Percentiles rank a stretch among this genome's conserved stretches.
These are phyloP conservation scores for Microctonus brassicae DNA, from an alignment of 2,888 invertebrate species.

Conservation along the genomic window DNA sequence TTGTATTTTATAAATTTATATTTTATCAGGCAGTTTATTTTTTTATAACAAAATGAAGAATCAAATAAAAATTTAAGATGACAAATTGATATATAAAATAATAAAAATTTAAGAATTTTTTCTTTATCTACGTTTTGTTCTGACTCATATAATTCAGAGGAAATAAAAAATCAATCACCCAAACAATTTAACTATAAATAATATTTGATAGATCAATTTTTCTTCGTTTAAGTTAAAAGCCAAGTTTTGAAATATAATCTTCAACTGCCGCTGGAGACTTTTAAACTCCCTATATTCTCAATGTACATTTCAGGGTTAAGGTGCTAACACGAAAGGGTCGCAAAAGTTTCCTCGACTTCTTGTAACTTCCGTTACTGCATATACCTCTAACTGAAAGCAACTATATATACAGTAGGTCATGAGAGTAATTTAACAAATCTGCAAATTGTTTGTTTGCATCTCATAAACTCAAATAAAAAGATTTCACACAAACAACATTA, in stretches of 20 bases:
- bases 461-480: neutral
- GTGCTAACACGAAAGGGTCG: constrained; percentile 47
- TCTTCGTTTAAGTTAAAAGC: constrained; percentile 46
- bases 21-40: no score
- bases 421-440: constrained; percentile 40
- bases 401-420: neutral
- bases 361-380: constrained; percentile 43
- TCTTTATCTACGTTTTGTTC: no score
- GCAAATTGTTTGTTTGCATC: neutral
- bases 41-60: no score
- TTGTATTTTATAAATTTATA: neutral
- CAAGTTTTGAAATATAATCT: constrained; percentile 44
- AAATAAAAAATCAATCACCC: no score
- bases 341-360: constrained; percentile 48
- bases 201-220: constrained; percentile 27
- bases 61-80: no score
- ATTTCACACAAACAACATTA: neutral
- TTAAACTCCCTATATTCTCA: constrained; percentile 43
- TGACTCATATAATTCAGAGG: neutral
- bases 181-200: neutral
- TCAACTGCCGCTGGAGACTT: constrained; percentile 45
- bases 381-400: constrained; percentile 13
- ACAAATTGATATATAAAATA: no score
- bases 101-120: no score
- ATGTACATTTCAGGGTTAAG: constrained; percentile 51